Evolutionary conservation across 2,113 vertebrate genomes (phyloP).

Genomic region (Urocynchramus pylzowi): DNA sequence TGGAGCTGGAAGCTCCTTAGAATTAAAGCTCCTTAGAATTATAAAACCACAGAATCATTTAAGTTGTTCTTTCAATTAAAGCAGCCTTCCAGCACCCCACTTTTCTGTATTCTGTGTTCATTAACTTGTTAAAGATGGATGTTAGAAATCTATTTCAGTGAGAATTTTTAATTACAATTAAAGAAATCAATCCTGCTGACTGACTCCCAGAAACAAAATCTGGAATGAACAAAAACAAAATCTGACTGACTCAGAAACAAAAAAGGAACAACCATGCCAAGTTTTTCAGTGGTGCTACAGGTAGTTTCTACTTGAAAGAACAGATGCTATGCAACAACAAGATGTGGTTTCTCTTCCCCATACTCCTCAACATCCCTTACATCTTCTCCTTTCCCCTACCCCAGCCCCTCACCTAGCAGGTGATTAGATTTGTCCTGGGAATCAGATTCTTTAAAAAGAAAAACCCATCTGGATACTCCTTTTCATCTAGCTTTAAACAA

Average conservation of each 20-base stretch:
- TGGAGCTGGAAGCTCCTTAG: neutral
- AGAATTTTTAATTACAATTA: neutral
- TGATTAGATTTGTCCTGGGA: neutral
- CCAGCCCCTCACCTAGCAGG: fast-evolving
- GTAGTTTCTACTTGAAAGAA: neutral
- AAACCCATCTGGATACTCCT: neutral
- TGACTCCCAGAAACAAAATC: neutral
- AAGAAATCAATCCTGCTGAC: neutral
- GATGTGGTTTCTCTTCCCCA: neutral
- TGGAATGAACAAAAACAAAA: too few relatives aligned
- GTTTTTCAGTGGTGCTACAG: neutral
- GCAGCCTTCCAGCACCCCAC: neutral
- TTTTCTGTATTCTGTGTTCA: neutral
- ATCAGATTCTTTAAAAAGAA: neutral
- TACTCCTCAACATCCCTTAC: neutral
- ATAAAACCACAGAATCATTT: neutral
- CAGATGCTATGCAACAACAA: neutral
- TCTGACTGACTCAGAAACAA: too few relatives aligned
- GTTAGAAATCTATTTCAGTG: neutral
- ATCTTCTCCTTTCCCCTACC: neutral
- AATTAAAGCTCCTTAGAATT: neutral
- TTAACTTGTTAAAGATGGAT: neutral
- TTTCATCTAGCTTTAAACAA: neutral
- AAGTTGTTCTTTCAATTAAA: neutral
- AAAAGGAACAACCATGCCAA: neutral